Evolutionary conservation across 2,888 invertebrate genomes (phyloP), one percentile per base, ranked within the genome.

Genomic region (Lasioglossum morio): DNA sequence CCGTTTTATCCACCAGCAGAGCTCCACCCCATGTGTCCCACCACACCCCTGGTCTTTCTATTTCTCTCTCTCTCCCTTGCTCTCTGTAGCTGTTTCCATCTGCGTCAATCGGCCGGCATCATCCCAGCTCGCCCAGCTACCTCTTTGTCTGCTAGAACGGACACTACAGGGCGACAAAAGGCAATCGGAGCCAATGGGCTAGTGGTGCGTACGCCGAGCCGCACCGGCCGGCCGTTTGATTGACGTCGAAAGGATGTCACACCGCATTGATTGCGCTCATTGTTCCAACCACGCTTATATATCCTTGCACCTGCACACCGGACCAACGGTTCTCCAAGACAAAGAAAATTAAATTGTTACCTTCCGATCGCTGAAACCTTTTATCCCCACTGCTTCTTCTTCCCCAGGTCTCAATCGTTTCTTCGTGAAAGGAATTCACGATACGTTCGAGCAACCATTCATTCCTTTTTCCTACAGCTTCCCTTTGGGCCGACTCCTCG

Each of bases 191-290:
- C 93, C 93, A 94, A 94, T 94, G 91, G 94, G 93, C 91, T 92
- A 94, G 92, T 93, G 92, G 93, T 92, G 92, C 92, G 90, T 87
- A 92, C 91, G 89, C 90, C 34, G 34, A 19, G 34, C 34, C 60
- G 60, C 30, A 23, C 69, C 89, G 89, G 83, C 91, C 66, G 66
- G 84, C 91, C 92, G 89, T 93, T 92, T 92, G 94, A 94, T 94
- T 93, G 94, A 93, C 94, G 92, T 92, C 92, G 93, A 92, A 94
- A 93, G 92, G 92, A 90, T 86, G 90, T 86, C 88, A 86, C 89
- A 90, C 87, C 90, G 91, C 93, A 93, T 94, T 94, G 94, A 94
- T 94, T 94, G 94, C 93, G 89, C 92, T 93, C 93, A 94, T 94
- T 94, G 94, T 94, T 94, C 94, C 86, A 89, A 81, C 66, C 79